Conservation (phyloP, 1,140 invertebrate species). For the Drosophila tristis region DNA sequence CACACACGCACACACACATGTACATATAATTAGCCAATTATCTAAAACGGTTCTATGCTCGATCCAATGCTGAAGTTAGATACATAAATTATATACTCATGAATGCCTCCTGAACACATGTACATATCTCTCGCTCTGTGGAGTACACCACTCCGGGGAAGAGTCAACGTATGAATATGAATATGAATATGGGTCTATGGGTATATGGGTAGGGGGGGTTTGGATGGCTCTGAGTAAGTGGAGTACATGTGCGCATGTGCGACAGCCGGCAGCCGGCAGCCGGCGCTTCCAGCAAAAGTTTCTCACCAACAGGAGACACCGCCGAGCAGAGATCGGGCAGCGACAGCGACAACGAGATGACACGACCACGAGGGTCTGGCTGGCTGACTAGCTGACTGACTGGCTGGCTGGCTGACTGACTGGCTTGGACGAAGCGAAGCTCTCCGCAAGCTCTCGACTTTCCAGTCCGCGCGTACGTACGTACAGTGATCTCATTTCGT, state of each 20-base stretch:
- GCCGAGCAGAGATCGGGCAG: neutral
- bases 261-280: neutral
- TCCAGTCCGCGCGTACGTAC: slow-evolving; percentile 15
- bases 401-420: neutral
- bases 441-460: slow-evolving; percentile 46
- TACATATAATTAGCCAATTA: slow-evolving; percentile 73
- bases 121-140: neutral
- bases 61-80: slow-evolving; percentile 10
- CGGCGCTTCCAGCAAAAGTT: slow-evolving; percentile 45
- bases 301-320: slow-evolving; percentile 36
- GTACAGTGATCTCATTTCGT: slow-evolving; percentile 49
- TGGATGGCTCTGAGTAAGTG: slow-evolving; percentile 31
- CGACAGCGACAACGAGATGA: neutral
- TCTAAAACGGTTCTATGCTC: slow-evolving; percentile 39
- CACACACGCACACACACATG: too few species aligned
- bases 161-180: slow-evolving; percentile 1
- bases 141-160: neutral
- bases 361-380: neutral
- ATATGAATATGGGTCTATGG: neutral
- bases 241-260: slow-evolving; percentile 19
- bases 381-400: neutral
- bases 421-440: slow-evolving; percentile 9
- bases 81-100: neutral
- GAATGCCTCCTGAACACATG: slow-evolving; percentile 1
- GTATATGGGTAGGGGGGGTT: slow-evolving; percentile 2